These are phyloP conservation scores for Scaptodrosophila latifasciaeformis DNA, from an alignment of 2,888 invertebrate species.

Conservation along the genomic window DNA sequence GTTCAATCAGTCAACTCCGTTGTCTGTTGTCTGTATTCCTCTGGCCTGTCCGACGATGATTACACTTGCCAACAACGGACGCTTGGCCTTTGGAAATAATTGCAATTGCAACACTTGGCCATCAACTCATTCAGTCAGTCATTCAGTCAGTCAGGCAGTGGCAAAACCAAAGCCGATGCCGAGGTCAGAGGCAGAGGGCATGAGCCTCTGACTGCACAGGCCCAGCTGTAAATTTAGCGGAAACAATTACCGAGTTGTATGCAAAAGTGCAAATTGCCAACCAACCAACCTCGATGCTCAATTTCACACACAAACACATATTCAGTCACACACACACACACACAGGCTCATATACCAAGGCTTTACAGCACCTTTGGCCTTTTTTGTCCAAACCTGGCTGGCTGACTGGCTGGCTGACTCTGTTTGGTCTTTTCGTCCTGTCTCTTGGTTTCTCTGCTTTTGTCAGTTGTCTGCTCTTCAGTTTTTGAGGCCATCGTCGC, in stretches of 20 bases:
- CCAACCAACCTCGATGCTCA: conserved; percentile 44
- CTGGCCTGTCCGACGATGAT: conserved; percentile 37
- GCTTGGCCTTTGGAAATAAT: conserved; percentile 25
- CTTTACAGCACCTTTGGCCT: background rate
- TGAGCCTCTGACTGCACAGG: too few relatives aligned
- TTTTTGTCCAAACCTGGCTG: background rate
- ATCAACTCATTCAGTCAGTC: too few relatives aligned
- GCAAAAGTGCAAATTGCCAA: conserved; percentile 60
- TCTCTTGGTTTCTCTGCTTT: background rate
- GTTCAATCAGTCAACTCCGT: too few relatives aligned
- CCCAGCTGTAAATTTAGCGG: conserved; percentile 56
- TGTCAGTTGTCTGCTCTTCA: conserved; percentile 1
- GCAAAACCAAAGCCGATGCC: too few relatives aligned
- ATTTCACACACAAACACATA: conserved; percentile 51
- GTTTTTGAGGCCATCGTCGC: conserved; percentile 14
- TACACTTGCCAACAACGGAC: too few relatives aligned
- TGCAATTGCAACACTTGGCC: conserved; percentile 15
- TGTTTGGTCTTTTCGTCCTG: conserved; percentile 6
- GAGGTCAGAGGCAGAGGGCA: conserved; percentile 2
- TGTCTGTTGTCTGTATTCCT: background rate
- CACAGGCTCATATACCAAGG: conserved; percentile 3
- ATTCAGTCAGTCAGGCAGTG: background rate
- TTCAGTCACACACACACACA: conserved; percentile 27
- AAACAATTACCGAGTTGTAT: conserved; percentile 64
- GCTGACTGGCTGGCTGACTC: conserved; percentile 17